Conservation (phyloP, 1,140 invertebrate genomes). For the Zaprionus africanus region DNA sequence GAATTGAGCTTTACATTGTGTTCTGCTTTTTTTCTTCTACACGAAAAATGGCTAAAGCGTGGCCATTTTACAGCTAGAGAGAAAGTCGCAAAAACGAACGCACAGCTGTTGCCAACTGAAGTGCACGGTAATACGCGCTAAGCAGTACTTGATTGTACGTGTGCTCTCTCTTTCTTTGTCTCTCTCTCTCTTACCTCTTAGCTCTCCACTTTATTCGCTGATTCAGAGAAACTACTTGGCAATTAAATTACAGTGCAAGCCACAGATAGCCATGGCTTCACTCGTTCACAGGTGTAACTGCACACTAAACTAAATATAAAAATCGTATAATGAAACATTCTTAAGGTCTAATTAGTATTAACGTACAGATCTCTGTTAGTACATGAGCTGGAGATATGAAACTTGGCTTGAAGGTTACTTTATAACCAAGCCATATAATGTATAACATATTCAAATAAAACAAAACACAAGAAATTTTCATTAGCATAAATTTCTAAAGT, state of each 20-base stretch:
- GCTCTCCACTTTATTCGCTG: not conserved
- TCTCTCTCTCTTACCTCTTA: not conserved
- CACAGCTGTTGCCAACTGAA: slow-evolving; percentile 14
- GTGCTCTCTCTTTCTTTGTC: not conserved
- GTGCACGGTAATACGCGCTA: slow-evolving; percentile 13
- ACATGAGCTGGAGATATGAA: not conserved
- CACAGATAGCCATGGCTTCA: not conserved
- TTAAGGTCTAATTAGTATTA: not conserved
- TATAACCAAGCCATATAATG: not conserved
- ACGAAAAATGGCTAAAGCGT: slow-evolving; percentile 31
- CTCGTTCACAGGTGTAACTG: not conserved
- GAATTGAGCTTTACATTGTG: slow-evolving; percentile 46
- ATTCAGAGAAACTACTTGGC: not conserved
- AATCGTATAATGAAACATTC: not conserved
- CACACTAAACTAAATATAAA: not conserved
- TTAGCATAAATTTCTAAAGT: no score
- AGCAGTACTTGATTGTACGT: slow-evolving; percentile 25
- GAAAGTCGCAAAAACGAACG: slow-evolving; percentile 1
- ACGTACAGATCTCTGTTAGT: not conserved
- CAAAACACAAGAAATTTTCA: no score
- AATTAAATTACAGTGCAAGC: slow-evolving; percentile 1
- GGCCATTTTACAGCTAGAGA: slow-evolving; percentile 5
- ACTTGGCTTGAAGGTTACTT: not conserved
- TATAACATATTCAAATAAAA: not conserved
- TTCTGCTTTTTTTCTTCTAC: slow-evolving; percentile 13